These are phyloP conservation scores for Chionoecetes opilio DNA, from an alignment of 1,140 invertebrate genomes.

Conservation along the genomic window DNA sequence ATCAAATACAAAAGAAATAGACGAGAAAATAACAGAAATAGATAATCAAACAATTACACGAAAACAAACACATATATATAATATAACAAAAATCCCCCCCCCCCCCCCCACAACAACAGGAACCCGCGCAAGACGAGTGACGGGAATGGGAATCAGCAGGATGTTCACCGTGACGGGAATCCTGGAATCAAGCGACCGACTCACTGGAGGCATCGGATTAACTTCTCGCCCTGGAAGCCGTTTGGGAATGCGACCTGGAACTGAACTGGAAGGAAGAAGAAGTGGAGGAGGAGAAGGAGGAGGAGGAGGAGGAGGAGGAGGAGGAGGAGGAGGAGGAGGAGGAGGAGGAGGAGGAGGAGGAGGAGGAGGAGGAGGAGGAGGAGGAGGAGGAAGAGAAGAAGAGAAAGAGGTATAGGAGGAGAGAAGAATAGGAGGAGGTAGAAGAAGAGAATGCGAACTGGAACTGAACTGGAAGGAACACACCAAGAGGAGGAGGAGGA, in stretches of 20 bases:
- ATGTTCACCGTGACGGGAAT: neutral
- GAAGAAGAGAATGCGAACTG: neutral
- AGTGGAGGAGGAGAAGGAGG: neutral
- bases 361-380: no score
- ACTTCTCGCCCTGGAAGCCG: neutral
- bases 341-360: no score
- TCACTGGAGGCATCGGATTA: neutral
- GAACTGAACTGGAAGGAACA: neutral
- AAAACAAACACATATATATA: no score
- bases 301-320: neutral
- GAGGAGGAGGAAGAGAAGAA: no score
- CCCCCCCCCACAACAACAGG: neutral
- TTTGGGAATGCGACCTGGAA: neutral
- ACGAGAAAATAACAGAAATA: neutral
- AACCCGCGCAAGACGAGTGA: no score
- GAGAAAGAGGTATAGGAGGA: neutral
- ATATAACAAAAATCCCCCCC: no score
- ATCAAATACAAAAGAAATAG: neutral
- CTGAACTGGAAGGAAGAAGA: neutral
- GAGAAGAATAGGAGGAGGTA: neutral
- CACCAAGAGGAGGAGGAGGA: neutral
- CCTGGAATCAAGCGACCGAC: neutral
- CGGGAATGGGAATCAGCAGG: conserved; percentile 6
- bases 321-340: no score
- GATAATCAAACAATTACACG: neutral